Evolutionary conservation across 2,113 vertebrate genomes (phyloP), one percentile per base, ranked within the genome.

Genomic region (Willisornis vidua): DNA sequence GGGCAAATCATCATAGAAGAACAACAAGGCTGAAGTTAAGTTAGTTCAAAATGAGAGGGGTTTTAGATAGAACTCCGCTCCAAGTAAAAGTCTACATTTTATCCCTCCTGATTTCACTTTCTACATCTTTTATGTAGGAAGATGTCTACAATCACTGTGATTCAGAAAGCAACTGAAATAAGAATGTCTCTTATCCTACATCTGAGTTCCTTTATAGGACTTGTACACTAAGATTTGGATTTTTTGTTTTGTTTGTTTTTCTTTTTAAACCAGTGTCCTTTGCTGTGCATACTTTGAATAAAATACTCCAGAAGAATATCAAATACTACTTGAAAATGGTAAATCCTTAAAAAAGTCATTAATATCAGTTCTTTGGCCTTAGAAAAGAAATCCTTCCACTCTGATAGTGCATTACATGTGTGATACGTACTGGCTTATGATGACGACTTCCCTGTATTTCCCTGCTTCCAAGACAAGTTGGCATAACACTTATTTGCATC

Each of bases 31-130:
- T 26, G 41, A 71, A 71, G 26, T 65, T 14, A 39, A 5, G 2
- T n/a, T 87, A n/a, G 25, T 84, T 74, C 12, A 80, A 54, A 73
- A 71, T 28, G 4, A 65, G 1, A n/a, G 12, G 0, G 0, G 2
- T 51, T 94, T 78, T 23, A 57, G 19, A 31, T 22, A 81, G 23
- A 91, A 37, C 1, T 3, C 4, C 15, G 46, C 1, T 3, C 4
- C 15, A 51, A 23, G 14, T 52, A 91, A 89, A 65, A n/a, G 3
- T 35, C 9, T 58, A 14, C 23, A n/a, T 84, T 83, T 94, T 65
- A 31, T 35, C 18, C 2, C 17, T 66, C 14, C 66, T 85, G 12
- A 29, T 71, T 89, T 62, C 31, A 57, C 33, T 62, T 75, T 74
- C 24, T 52, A 19, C 31, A 10, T 71, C 22, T 70, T 88, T 76